Percentiles rank a stretch among this genome's conserved stretches.
Conservation (phyloP, 2,797 vertebrate genomes). For the Anguilla pacifica region DNA sequence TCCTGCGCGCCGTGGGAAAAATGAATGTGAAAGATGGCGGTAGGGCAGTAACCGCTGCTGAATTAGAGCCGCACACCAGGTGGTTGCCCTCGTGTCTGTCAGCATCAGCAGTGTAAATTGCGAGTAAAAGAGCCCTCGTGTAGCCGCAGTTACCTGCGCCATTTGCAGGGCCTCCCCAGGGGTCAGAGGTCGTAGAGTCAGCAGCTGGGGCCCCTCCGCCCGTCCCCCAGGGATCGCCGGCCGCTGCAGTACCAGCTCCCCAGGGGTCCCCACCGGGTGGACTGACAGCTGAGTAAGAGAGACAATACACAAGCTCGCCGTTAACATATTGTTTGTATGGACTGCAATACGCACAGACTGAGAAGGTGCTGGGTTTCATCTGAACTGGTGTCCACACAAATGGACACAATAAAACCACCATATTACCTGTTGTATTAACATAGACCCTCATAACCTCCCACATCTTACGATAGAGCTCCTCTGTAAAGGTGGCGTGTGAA, state of each 20-base stretch:
- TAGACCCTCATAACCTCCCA: not conserved
- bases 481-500: not conserved
- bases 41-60: not conserved
- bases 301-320: not conserved
- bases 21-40: not conserved
- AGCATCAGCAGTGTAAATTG: not conserved
- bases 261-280: not conserved
- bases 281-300: not conserved
- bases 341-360: not conserved
- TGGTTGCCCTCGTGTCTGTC: not conserved
- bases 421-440: not conserved
- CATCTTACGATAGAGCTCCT: not conserved
- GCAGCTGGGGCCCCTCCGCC: slow-evolving; percentile 69
- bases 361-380: not conserved
- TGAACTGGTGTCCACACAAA: not conserved
- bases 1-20: no score
- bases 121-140: not conserved
- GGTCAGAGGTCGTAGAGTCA: slow-evolving; percentile 24
- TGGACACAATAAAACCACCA: no score
- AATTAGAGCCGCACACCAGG: not conserved
- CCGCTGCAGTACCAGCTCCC: not conserved
- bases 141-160: slow-evolving; percentile 40
- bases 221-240: slow-evolving; percentile 35
- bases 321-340: not conserved
- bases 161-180: slow-evolving; percentile 49